Evolutionary conservation across 2,888 invertebrate species (phyloP).

Genomic region (Pseudococcus longispinus): DNA sequence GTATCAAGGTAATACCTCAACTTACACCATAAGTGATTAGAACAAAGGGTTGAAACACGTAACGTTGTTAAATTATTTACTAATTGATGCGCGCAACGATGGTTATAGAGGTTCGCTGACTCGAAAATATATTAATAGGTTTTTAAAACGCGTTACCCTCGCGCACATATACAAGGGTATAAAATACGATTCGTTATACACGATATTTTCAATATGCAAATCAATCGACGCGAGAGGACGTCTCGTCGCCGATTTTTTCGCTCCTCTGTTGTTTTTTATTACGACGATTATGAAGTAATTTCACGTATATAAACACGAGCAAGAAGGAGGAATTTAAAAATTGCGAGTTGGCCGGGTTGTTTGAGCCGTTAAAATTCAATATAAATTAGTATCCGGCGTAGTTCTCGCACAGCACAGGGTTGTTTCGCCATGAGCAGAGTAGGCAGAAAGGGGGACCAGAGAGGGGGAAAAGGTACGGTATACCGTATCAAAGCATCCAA

Average conservation of each 20-base stretch:
- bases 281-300: neutral
- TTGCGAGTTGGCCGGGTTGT: neutral
- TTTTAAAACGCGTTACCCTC: slow-evolving; percentile 1
- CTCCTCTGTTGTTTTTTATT: neutral
- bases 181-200: neutral
- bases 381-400: neutral
- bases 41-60: slow-evolving; percentile 21
- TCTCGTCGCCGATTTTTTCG: neutral
- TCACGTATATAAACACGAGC: neutral
- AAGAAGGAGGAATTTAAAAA: neutral
- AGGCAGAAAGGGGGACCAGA: neutral
- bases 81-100: slow-evolving; percentile 19
- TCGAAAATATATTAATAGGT: slow-evolving; percentile 45
- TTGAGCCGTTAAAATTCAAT: neutral
- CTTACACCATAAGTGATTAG: slow-evolving; percentile 22
- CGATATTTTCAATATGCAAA: slow-evolving; percentile 11
- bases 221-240: neutral
- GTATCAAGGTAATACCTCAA: neutral
- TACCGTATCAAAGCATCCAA: neutral
- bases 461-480: neutral
- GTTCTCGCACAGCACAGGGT: neutral
- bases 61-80: slow-evolving; percentile 40
- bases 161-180: neutral
- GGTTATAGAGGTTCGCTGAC: neutral
- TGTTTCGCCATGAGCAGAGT: neutral